Base-by-base conservation (phyloP, 2,113 vertebrate species). In the Scomber scombrus region DNA sequence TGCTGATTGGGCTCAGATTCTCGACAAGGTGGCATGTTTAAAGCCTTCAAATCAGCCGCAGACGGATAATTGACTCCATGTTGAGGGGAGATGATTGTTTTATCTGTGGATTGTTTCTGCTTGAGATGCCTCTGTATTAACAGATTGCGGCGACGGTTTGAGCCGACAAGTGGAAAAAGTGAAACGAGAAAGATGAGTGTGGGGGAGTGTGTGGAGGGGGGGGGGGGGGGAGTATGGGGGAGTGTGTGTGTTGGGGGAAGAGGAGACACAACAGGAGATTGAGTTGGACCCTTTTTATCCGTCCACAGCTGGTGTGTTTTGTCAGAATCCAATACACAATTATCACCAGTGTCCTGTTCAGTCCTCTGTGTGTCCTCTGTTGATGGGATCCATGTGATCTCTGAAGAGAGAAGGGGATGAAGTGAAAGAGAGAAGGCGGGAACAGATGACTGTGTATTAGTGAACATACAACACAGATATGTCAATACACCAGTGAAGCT, bases 41-140 rank as follows among this genome's bases (percentile, higher is more conserved):
- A 82, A 82, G 88, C 82, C 60, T 74, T 81, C 81, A 66, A 78
- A 49, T 54, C 76, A 62, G 65, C 70, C 11, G 19, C 7, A 0
- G 78, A 74, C 3, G 57, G 85, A 89, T 86, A 85, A 90, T 93
- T 89, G 78, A 85, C 71, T 84, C 61, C 55, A 26, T 79, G 73
- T 85, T 81, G 29, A 63, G 23, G 57, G 31, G 52, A 52, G 75
- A 81, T 82, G 72, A 88, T 43, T 62, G 75, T 82, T 87, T 88
- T 16, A 72, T 79, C 54, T 80, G 46, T 66, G 71, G 70, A 66
- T 84, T 85, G 77, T 72, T 68, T 84, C 64, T 63, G 75, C 21
- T 52, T 3, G 34, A 75, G 67, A 60, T 81, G 68, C 5, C n/a
- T 77, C 75, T 14, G 75, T 62, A 63, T 78, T 66, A 75, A 54